Conservation (phyloP, 2,888 invertebrate species). For the Thysanoteuthis rhombus region DNA sequence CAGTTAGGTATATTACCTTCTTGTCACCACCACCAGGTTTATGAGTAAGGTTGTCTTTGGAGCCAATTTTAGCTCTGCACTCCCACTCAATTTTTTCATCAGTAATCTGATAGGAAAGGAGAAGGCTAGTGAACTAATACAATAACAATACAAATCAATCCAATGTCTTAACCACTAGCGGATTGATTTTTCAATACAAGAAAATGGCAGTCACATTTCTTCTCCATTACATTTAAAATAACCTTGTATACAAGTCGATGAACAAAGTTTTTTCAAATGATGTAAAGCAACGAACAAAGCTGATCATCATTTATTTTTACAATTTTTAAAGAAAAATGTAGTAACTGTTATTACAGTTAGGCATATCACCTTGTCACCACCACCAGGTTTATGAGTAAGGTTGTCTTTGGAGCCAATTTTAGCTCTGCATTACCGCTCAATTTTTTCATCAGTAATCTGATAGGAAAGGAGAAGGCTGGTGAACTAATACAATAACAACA, state of each 20-base stretch:
- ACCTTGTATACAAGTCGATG: neutral
- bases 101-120: slow-evolving; percentile 36
- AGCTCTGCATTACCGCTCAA: slow-evolving; percentile 47
- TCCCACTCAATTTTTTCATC: slow-evolving; percentile 47
- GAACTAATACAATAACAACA: neutral
- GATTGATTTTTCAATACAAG: neutral
- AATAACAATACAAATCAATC: neutral
- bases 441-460: slow-evolving; percentile 40
- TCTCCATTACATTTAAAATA: neutral
- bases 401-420: slow-evolving; percentile 49
- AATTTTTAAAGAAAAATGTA: neutral
- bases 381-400: slow-evolving; percentile 45
- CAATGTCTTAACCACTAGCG: neutral
- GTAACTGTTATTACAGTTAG: neutral
- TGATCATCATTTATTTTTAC: neutral
- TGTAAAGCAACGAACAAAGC: neutral
- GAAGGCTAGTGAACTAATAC: neutral
- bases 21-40: slow-evolving; percentile 73
- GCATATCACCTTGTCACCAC: slow-evolving; percentile 78
- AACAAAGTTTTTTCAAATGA: neutral
- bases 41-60: slow-evolving; percentile 47
- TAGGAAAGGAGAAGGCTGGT: neutral
- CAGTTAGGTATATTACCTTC: slow-evolving; percentile 70
- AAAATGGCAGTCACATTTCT: neutral
- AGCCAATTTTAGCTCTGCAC: slow-evolving; percentile 45